Percentiles rank a stretch among this genome's conserved stretches.
Evolutionary conservation across 2,888 invertebrate species (phyloP).

Genomic region (Apotomis capreana): DNA sequence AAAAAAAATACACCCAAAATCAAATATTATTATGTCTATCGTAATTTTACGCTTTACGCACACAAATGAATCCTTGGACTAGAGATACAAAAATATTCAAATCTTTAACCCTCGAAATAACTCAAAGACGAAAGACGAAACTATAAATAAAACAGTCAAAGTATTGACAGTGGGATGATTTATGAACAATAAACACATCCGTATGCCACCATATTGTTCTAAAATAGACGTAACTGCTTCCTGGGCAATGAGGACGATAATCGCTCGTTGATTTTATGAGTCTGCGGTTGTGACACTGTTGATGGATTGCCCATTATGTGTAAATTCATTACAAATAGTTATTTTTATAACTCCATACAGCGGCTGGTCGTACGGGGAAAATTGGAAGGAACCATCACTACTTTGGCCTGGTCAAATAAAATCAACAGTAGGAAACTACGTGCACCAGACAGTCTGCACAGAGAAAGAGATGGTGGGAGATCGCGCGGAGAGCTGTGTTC

Average conservation of each 20-base stretch:
- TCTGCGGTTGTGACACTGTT: conserved; percentile 18
- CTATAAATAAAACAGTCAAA: conserved; percentile 56
- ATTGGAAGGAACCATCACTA: no score
- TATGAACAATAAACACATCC: conserved; percentile 69
- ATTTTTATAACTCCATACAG: neutral
- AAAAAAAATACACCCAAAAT: no score
- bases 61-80: no score
- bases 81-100: conserved; percentile 2
- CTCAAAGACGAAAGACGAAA: conserved; percentile 17
- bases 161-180: conserved; percentile 74
- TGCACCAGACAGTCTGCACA: no score
- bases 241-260: conserved; percentile 33
- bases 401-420: no score
- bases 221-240: conserved; percentile 49
- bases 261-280: conserved; percentile 33
- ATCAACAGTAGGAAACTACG: neutral
- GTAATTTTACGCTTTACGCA: no score
- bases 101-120: conserved; percentile 14
- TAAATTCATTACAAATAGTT: neutral
- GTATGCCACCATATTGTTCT: conserved; percentile 61
- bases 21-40: no score
- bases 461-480: no score
- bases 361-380: no score
- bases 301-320: neutral
- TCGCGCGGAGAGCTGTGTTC: no score